Conservation (phyloP, 2,797 vertebrate genomes). For the Micromesistius poutassou region DNA sequence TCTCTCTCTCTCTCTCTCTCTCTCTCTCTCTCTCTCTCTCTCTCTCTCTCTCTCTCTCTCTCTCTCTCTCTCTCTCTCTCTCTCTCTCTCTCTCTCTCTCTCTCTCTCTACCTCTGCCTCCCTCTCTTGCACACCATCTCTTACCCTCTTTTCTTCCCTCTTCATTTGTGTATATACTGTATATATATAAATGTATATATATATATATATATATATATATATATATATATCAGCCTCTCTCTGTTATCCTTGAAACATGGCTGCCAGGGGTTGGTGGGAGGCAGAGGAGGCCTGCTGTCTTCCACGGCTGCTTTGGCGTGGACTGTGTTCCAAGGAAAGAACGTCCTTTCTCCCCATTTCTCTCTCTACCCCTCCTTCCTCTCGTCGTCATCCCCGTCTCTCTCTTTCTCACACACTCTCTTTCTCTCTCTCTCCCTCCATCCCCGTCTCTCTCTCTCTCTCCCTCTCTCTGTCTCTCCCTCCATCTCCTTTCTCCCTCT, state of each 20-base stretch:
- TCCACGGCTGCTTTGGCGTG: slow-evolving; percentile 53
- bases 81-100: too few relatives aligned
- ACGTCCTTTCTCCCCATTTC: slow-evolving; percentile 21
- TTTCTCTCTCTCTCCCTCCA: slow-evolving; percentile 7
- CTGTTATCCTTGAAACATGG: slow-evolving; percentile 58
- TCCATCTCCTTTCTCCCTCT: slow-evolving; percentile 5
- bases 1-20: too few relatives aligned
- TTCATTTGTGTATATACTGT: too few relatives aligned
- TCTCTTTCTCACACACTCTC: too few relatives aligned
- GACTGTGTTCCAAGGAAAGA: slow-evolving; percentile 41
- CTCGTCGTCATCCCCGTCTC: slow-evolving; percentile 17
- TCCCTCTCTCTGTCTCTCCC: slow-evolving; percentile 3
- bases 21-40: too few relatives aligned
- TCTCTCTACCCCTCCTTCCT: slow-evolving; percentile 24
- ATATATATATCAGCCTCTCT: slow-evolving; percentile 34
- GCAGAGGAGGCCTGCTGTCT: slow-evolving; percentile 43
- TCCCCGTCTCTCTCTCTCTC: slow-evolving; percentile 24
- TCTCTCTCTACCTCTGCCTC: too few relatives aligned
- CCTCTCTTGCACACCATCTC: slow-evolving; percentile 13
- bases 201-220: slow-evolving; percentile 9
- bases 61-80: too few relatives aligned
- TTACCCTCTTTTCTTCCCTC: too few relatives aligned
- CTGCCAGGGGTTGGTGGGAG: slow-evolving; percentile 53
- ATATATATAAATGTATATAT: not conserved
- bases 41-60: too few relatives aligned